These are phyloP conservation scores for Plestiodon gilberti DNA, from an alignment of 2,113 vertebrate genomes.

Conservation along the genomic window DNA sequence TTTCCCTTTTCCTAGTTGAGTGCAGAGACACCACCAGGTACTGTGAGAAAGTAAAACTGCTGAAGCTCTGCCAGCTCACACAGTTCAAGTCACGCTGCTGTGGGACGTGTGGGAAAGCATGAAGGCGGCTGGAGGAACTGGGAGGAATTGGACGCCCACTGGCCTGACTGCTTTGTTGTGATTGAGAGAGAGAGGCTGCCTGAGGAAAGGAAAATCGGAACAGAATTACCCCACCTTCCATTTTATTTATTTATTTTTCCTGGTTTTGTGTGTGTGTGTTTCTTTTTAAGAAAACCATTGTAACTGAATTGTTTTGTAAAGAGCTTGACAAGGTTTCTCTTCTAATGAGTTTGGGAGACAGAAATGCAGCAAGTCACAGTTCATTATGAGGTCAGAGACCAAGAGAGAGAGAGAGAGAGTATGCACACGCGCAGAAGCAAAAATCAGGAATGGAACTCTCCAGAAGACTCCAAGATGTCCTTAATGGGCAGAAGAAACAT, in stretches of 20 bases:
- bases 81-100: constrained; percentile 95
- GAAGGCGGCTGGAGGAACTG: constrained; percentile 69
- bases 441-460: background rate
- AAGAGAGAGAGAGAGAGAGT: constrained; percentile 19
- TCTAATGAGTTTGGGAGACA: constrained; percentile 56
- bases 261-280: background rate
- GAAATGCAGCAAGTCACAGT: constrained; percentile 37
- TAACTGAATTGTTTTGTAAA: constrained; percentile 45
- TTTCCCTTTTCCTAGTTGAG: constrained; percentile 73
- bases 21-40: constrained; percentile 95
- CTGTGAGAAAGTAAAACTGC: constrained; percentile 94
- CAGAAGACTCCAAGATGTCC: background rate
- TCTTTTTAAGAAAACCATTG: constrained; percentile 4
- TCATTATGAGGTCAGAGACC: constrained; percentile 2
- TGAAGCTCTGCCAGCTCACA: constrained; percentile 90
- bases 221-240: constrained; percentile 63
- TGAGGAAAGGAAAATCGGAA: constrained; percentile 58
- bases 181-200: constrained; percentile 58
- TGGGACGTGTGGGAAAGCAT: constrained; percentile 88
- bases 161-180: constrained; percentile 57
- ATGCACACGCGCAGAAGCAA: background rate
- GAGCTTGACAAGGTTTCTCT: constrained; percentile 62
- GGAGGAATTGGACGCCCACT: constrained; percentile 37
- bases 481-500: background rate
- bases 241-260: constrained; percentile 79